phyloP scores from a whole-genome alignment of 1,140 invertebrate species.

The Littorina saxatilis region DNA sequence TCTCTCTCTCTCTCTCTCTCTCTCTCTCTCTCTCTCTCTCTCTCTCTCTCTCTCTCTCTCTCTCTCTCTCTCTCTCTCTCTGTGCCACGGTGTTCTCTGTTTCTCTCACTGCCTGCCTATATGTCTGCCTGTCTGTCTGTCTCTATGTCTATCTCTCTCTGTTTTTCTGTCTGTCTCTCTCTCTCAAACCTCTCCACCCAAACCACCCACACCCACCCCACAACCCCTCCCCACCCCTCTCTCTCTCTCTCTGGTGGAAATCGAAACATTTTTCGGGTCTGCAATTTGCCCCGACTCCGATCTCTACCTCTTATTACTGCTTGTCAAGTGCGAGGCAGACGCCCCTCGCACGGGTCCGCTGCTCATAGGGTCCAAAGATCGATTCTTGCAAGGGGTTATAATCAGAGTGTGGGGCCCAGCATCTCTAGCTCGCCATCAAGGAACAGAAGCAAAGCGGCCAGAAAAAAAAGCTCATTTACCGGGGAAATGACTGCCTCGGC shows the following conservation, averaged over 20 bases:
- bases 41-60: too few species aligned
- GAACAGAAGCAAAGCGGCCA: conserved; percentile 4
- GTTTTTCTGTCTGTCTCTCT: too few species aligned
- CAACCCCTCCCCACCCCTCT: too few species aligned
- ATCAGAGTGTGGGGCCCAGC: conserved; percentile 9
- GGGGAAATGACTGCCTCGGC: conserved; percentile 34
- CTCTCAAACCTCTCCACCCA: too few species aligned
- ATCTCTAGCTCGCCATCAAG: neutral
- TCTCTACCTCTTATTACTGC: conserved; percentile 17
- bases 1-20: too few species aligned
- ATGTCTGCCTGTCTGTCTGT: too few species aligned
- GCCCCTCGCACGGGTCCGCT: neutral
- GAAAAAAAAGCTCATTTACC: conserved; percentile 39
- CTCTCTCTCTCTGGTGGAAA: neutral
- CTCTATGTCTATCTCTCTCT: too few species aligned
- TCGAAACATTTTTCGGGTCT: conserved; percentile 26
- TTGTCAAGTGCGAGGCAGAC: conserved; percentile 9
- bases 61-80: too few species aligned
- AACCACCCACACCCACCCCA: too few species aligned
- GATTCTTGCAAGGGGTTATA: conserved; percentile 21
- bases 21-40: too few species aligned
- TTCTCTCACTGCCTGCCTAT: too few species aligned
- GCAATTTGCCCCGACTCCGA: conserved; percentile 18
- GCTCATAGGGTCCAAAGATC: neutral
- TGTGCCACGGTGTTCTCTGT: too few species aligned